phyloP scores from a whole-genome alignment of 2,113 vertebrate species.

The Aspiorhynchus laticeps region DNA sequence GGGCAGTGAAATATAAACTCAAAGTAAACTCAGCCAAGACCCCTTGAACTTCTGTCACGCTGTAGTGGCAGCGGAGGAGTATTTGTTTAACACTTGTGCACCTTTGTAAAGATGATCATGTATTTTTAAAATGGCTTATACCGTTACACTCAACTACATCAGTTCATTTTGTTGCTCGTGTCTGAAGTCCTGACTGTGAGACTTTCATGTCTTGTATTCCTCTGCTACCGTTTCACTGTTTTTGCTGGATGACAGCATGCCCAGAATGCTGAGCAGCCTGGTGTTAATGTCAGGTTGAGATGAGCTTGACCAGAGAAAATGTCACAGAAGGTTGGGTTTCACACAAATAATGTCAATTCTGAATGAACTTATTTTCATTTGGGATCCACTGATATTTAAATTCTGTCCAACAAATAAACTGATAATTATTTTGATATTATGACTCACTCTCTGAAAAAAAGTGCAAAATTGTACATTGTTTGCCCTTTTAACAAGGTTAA shows the following conservation, averaged over 20 bases:
- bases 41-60: conserved; percentile 19
- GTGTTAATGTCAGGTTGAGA: neutral
- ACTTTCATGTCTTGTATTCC: neutral
- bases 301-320: conserved; percentile 9
- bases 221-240: conserved; percentile 7
- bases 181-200: neutral
- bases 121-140: neutral
- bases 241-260: conserved; percentile 62
- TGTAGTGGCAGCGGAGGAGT: neutral
- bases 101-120: neutral
- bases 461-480: neutral
- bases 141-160: neutral
- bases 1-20: conserved; percentile 42
- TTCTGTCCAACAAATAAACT: neutral
- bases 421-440: neutral
- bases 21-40: neutral
- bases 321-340: neutral
- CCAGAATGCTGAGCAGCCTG: conserved; percentile 67
- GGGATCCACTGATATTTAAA: neutral
- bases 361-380: neutral
- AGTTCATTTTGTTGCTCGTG: neutral
- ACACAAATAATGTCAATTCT: neutral
- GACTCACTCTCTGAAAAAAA: neutral
- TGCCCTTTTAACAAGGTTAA: neutral
- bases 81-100: conserved; percentile 16